Conservation (phyloP, 1,140 invertebrate species). For the Aphaenogaster rudis region DNA sequence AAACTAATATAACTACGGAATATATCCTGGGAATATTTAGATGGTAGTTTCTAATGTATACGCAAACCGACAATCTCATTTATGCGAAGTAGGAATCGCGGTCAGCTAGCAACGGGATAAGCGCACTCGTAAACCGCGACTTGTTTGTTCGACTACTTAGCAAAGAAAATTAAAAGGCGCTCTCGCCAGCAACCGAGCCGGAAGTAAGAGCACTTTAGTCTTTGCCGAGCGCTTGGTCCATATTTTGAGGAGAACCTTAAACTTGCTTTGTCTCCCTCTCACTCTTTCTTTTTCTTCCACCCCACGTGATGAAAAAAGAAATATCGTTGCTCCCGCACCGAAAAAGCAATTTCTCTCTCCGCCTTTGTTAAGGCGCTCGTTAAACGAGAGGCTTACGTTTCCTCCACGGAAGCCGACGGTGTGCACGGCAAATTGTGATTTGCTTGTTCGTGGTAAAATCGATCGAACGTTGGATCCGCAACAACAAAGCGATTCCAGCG, state of each 20-base stretch:
- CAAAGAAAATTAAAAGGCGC: conserved; percentile 70
- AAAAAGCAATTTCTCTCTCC: conserved; percentile 51
- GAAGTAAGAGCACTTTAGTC: conserved; percentile 71
- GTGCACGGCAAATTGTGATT: conserved; percentile 48
- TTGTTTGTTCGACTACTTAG: conserved; percentile 72
- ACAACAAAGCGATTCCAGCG: conserved; percentile 40
- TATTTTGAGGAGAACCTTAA: conserved; percentile 59
- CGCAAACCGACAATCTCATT: conserved; percentile 36
- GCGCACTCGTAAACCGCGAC: conserved; percentile 69
- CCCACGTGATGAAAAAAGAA: conserved; percentile 28
- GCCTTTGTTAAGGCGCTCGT: conserved; percentile 29
- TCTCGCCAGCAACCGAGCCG: conserved; percentile 37
- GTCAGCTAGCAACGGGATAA: conserved; percentile 50
- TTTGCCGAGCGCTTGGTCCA: conserved; percentile 59
- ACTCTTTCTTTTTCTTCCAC: neutral
- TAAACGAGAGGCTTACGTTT: conserved; percentile 57
- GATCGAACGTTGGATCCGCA: conserved; percentile 12
- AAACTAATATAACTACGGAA: neutral
- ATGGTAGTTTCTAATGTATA: conserved; percentile 19
- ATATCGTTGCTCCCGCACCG: conserved; percentile 35
- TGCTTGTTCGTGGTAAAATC: conserved; percentile 46
- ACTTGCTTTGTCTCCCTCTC: conserved; percentile 30
- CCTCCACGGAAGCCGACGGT: conserved; percentile 10
- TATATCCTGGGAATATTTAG: neutral
- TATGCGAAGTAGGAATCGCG: conserved; percentile 63